These are phyloP conservation scores for Euclidia mi DNA, from an alignment of 2,888 invertebrate genomes.

Conservation along the genomic window DNA sequence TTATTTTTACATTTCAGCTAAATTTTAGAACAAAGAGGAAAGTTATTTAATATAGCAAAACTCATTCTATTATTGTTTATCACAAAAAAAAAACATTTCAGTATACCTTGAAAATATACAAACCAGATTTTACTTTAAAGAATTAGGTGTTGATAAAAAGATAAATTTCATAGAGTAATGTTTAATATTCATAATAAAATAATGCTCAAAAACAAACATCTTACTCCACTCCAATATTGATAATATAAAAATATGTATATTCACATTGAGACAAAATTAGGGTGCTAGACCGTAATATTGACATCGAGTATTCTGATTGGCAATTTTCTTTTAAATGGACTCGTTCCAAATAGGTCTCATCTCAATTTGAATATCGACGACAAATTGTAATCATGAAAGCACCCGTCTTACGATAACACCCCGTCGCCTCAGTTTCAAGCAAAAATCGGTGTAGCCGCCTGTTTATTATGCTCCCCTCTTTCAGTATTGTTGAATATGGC, in stretches of 20 bases:
- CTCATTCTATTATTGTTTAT: no score
- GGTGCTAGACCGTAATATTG: neutral
- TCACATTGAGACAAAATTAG: neutral
- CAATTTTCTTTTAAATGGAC: slow-evolving; percentile 30
- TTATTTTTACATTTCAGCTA: no score
- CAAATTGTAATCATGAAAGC: slow-evolving; percentile 39
- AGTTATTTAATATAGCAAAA: no score
- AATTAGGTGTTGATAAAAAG: no score
- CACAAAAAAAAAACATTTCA: no score
- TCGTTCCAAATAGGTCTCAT: slow-evolving; percentile 20
- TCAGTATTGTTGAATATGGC: slow-evolving; percentile 43
- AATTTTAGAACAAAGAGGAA: no score
- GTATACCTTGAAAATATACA: no score
- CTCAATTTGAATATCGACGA: slow-evolving; percentile 40
- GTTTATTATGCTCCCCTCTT: slow-evolving; percentile 25
- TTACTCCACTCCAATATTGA: no score
- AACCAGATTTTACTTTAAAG: no score
- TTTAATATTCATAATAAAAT: no score
- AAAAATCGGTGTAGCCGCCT: slow-evolving; percentile 16
- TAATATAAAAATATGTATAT: slow-evolving; percentile 1
- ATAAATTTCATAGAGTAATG: no score
- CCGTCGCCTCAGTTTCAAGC: slow-evolving; percentile 14
- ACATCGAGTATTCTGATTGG: slow-evolving; percentile 21
- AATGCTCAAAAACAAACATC: no score
- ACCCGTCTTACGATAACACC: slow-evolving; percentile 14